A percentile compares a stretch with the other conserved stretches of the same genome.
These are phyloP conservation scores for Periphyllus acericola DNA, from an alignment of 2,888 invertebrate species.

Conservation along the genomic window DNA sequence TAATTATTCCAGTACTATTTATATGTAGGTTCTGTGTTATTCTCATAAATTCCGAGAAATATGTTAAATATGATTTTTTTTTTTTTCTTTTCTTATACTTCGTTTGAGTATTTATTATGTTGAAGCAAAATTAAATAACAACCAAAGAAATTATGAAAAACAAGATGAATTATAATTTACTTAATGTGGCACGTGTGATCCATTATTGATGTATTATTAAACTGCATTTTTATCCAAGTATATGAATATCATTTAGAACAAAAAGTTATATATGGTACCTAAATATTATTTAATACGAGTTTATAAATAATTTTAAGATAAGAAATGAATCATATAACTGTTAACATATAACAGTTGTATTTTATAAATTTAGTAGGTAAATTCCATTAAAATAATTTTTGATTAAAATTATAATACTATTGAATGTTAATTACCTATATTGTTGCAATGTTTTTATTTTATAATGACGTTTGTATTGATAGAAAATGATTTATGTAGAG, in stretches of 20 bases:
- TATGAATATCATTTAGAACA: background rate
- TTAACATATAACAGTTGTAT: no score
- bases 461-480: slow-evolving; percentile 38
- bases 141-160: background rate
- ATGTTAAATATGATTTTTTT: no score
- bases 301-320: background rate
- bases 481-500: slow-evolving; percentile 49
- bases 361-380: slow-evolving; percentile 7
- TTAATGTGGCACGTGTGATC: background rate
- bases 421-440: slow-evolving; percentile 38
- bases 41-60: no score
- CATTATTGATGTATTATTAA: background rate
- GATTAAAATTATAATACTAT: slow-evolving; percentile 29
- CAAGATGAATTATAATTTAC: background rate
- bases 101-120: background rate
- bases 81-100: background rate
- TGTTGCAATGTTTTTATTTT: slow-evolving; percentile 43
- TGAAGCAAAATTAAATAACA: background rate
- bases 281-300: background rate
- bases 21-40: no score
- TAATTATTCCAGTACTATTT: no score
- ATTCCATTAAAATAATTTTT: slow-evolving; percentile 8
- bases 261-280: background rate
- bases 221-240: background rate
- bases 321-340: background rate